phyloP scores from a whole-genome alignment of 2,113 vertebrate genomes.

The Baryphthengus martii region DNA sequence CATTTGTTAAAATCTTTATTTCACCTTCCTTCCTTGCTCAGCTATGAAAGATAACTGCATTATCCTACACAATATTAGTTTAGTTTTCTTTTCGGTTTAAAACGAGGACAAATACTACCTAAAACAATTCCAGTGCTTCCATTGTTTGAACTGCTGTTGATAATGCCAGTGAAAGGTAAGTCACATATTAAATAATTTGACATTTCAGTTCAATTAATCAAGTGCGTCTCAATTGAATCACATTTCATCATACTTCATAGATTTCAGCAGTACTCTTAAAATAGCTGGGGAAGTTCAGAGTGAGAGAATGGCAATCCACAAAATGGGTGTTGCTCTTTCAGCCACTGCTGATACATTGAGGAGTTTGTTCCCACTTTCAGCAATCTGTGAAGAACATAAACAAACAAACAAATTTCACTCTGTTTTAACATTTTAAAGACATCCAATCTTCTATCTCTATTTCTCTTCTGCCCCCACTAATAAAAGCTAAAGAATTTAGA shows the following conservation, averaged over 20 bases:
- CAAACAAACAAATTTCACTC: not conserved
- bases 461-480: not conserved
- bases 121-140: not conserved
- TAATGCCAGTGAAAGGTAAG: not conserved
- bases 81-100: not conserved
- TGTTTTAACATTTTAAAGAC: not conserved
- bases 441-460: not conserved
- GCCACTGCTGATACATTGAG: not conserved
- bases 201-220: slow-evolving; percentile 38
- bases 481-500: not conserved
- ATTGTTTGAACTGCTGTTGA: slow-evolving; percentile 14
- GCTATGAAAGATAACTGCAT: not conserved
- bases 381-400: not conserved
- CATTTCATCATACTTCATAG: not conserved
- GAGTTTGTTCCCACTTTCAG: not conserved
- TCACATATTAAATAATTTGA: not conserved
- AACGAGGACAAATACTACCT: not conserved
- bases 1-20: not conserved
- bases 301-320: not conserved
- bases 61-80: not conserved
- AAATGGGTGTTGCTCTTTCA: not conserved
- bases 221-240: not conserved
- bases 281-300: not conserved
- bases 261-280: not conserved
- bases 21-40: not conserved